Evolutionary conservation across 1,140 invertebrate species (phyloP).

Genomic region (Geopemphigus sp.): DNA sequence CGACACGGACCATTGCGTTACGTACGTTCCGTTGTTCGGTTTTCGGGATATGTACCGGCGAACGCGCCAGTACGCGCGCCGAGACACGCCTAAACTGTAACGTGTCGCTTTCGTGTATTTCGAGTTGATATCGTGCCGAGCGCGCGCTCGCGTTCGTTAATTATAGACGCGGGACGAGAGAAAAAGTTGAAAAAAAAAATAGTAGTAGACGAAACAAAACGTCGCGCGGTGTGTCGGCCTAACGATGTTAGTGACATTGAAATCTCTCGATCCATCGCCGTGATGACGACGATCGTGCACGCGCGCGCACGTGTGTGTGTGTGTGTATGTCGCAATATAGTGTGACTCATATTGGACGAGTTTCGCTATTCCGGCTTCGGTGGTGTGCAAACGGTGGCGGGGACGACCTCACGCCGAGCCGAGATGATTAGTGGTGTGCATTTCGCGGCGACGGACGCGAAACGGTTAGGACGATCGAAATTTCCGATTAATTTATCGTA

Average conservation of each 20-base stretch:
- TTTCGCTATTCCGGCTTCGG: neutral
- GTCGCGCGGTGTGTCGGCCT: neutral
- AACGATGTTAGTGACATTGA: slow-evolving; percentile 29
- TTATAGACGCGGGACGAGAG: neutral
- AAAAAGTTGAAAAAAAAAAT: neutral
- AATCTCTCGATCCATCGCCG: neutral
- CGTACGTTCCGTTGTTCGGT: no score
- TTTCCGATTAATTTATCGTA: no score
- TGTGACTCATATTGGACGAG: slow-evolving; percentile 14
- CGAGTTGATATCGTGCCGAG: no score
- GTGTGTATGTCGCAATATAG: no score
- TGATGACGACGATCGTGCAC: neutral
- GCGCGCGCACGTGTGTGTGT: no score
- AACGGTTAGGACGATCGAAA: no score
- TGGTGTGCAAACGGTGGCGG: neutral
- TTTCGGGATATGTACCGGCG: no score
- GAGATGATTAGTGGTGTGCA: neutral
- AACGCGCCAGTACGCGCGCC: no score
- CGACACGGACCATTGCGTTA: no score
- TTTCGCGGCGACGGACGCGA: neutral
- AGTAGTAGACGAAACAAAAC: neutral
- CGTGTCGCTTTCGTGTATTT: no score
- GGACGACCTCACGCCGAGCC: slow-evolving; percentile 24
- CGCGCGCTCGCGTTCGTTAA: no score
- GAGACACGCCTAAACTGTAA: no score